Conservation (phyloP, 2,888 invertebrate genomes). For the Pediacus dermestoides region DNA sequence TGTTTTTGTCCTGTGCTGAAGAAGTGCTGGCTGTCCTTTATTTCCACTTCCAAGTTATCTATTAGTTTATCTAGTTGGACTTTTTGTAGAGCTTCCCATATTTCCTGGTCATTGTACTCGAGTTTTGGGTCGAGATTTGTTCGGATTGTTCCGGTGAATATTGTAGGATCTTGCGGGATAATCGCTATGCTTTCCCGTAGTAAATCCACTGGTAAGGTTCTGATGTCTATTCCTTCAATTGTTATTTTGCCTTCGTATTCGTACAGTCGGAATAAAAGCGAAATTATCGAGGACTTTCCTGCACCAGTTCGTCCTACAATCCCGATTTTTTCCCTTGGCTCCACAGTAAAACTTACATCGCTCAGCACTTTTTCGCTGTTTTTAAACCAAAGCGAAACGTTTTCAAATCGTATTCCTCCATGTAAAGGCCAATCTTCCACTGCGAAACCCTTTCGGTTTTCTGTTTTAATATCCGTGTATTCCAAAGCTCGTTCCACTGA, state of each 20-base stretch:
- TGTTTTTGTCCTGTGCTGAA: slow-evolving; percentile 55
- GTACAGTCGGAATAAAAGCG: slow-evolving; percentile 68
- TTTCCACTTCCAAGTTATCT: slow-evolving; percentile 52
- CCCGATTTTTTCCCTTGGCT: slow-evolving; percentile 68
- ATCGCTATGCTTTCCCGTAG: slow-evolving; percentile 74
- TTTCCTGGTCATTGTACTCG: slow-evolving; percentile 27
- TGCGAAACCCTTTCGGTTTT: slow-evolving; percentile 25
- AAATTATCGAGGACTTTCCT: slow-evolving; percentile 70
- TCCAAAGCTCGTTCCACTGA: slow-evolving; percentile 73
- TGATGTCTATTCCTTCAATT: slow-evolving; percentile 73
- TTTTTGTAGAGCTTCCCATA: slow-evolving; percentile 35
- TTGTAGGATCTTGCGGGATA: slow-evolving; percentile 81
- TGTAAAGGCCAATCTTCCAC: slow-evolving; percentile 59
- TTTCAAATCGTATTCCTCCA: slow-evolving; percentile 56
- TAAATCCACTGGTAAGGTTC: slow-evolving; percentile 65
- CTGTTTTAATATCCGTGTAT: slow-evolving; percentile 47
- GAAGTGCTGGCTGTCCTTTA: slow-evolving; percentile 34
- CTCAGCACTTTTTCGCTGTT: slow-evolving; percentile 64
- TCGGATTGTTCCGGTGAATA: slow-evolving; percentile 67
- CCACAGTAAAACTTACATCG: slow-evolving; percentile 62
- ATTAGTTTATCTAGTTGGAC: slow-evolving; percentile 52
- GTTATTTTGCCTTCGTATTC: slow-evolving; percentile 60
- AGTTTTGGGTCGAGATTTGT: slow-evolving; percentile 36
- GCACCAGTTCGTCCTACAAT: slow-evolving; percentile 79
- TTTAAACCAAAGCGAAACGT: slow-evolving; percentile 65